Percentiles rank a stretch among this genome's conserved stretches.
Evolutionary conservation across 2,888 invertebrate species (phyloP).

Genomic region (Ormyrus rosae): DNA sequence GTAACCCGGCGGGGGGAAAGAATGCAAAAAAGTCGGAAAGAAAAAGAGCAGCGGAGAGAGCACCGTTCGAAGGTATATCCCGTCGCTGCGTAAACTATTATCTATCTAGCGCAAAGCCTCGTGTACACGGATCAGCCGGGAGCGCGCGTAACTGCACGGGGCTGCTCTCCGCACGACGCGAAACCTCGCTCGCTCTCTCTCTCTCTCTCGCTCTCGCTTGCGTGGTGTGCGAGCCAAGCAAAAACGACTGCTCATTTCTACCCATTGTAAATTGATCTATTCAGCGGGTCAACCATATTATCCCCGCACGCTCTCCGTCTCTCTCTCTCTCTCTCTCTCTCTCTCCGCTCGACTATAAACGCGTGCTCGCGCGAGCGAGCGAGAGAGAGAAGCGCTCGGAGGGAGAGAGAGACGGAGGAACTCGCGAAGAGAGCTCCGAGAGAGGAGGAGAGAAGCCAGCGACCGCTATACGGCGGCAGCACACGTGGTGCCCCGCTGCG

Average conservation of each 20-base stretch:
- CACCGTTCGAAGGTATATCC: neutral
- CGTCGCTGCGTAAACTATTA: constrained; percentile 14
- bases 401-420: neutral
- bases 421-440: neutral
- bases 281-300: constrained; percentile 73
- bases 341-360: constrained; percentile 20
- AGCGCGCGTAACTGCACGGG: constrained; percentile 3
- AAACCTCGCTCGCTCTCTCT: constrained; percentile 4
- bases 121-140: neutral
- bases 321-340: neutral
- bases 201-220: constrained; percentile 1
- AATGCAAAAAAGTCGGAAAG: neutral
- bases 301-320: constrained; percentile 55
- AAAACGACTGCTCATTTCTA: constrained; percentile 72
- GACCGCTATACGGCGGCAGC: constrained; percentile 65
- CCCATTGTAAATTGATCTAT: constrained; percentile 76
- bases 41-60: neutral
- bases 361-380: constrained; percentile 21
- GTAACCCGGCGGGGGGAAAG: neutral
- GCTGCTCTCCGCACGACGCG: neutral
- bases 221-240: constrained; percentile 21
- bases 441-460: neutral
- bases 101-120: constrained; percentile 27
- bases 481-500: constrained; percentile 65
- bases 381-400: neutral